These are phyloP conservation scores for Bombus balteatus DNA, from an alignment of 1,140 invertebrate species.

Conservation along the genomic window DNA sequence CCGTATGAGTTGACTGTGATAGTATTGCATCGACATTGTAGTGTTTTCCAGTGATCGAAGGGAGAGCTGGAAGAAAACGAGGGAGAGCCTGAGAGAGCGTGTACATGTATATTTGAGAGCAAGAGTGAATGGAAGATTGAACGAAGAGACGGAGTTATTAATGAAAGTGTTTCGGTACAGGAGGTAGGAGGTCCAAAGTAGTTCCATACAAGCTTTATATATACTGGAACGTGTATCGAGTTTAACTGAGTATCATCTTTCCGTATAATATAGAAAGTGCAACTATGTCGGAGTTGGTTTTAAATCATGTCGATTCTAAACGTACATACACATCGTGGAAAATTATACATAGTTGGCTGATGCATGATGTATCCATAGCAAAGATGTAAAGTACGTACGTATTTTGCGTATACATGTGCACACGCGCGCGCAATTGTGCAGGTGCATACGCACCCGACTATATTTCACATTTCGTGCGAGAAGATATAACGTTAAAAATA, in stretches of 20 bases:
- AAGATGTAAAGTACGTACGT: conserved; percentile 11
- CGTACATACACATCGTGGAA: conserved; percentile 54
- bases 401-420: not conserved
- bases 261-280: not conserved
- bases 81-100: not conserved
- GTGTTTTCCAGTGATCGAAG: conserved; percentile 30
- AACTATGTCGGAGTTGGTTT: not conserved
- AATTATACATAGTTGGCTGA: conserved; percentile 52
- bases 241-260: not conserved
- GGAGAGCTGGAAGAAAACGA: not conserved
- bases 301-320: conserved; percentile 60
- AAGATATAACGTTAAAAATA: conserved; percentile 43
- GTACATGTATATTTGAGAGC: not conserved
- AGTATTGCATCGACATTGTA: conserved; percentile 56
- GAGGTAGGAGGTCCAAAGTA: conserved; percentile 10
- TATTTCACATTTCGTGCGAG: conserved; percentile 1
- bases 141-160: not conserved
- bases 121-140: not conserved
- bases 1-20: conserved; percentile 60
- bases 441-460: not conserved
- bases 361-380: conserved; percentile 53
- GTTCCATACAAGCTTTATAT: conserved; percentile 26
- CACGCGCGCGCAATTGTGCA: conserved; percentile 6
- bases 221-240: not conserved
- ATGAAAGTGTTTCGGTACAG: not conserved